phyloP scores from a whole-genome alignment of 2,113 vertebrate genomes.

The Amazona guildingii region DNA sequence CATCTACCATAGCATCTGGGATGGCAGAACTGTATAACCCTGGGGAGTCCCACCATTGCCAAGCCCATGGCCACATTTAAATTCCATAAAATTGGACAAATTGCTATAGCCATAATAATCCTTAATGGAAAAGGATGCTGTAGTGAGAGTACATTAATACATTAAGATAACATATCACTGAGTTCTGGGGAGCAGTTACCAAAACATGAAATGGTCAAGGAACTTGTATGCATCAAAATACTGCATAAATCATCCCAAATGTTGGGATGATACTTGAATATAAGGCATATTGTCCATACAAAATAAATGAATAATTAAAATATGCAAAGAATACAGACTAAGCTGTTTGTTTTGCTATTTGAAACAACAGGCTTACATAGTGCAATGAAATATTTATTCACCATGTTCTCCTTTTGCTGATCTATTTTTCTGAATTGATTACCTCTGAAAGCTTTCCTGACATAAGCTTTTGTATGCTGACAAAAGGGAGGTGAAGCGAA shows the following conservation, averaged over 20 bases:
- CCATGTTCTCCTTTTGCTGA: slow-evolving; percentile 37
- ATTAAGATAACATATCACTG: neutral
- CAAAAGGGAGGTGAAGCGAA: slow-evolving; percentile 30
- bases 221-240: neutral
- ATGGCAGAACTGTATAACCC: neutral
- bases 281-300: neutral
- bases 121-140: neutral
- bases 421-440: slow-evolving; percentile 58
- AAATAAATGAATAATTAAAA: slow-evolving; percentile 44
- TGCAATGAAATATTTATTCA: slow-evolving; percentile 63
- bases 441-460: slow-evolving; percentile 59
- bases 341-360: slow-evolving; percentile 30
- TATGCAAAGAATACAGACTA: neutral
- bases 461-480: slow-evolving; percentile 51
- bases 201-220: neutral
- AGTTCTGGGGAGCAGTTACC: neutral
- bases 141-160: neutral
- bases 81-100: neutral
- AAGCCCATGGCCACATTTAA: neutral
- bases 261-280: neutral
- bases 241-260: neutral
- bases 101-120: neutral
- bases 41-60: neutral
- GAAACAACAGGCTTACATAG: slow-evolving; percentile 41
- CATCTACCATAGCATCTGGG: neutral